Base-by-base conservation (phyloP, 2,888 invertebrate genomes). In the Stenurella melanura region DNA sequence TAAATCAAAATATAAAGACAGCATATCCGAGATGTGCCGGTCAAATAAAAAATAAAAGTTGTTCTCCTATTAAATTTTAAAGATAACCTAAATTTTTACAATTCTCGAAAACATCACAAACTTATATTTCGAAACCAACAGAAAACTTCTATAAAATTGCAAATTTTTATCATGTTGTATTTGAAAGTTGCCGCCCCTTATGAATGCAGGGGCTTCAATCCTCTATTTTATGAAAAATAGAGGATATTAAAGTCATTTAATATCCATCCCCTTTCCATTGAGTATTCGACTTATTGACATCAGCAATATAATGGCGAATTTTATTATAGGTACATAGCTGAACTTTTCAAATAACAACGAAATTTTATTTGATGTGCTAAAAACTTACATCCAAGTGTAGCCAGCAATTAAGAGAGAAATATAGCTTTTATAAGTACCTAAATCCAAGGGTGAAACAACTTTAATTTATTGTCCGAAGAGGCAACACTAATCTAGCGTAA, bases 401-500 rank as follows among this genome's bases (percentile, higher is more conserved):
- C 54, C 66, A 68, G 74, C 80, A 78, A 80, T 80, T 80, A 80
- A 73, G 61, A 34, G 70, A 76, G 76, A 80, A 71, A 75, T 80
- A 77, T 75, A 38, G 74, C 69, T 73, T 57, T 67, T 74, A 72
- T 76, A 79, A 79, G 70, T 70, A 42, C 30, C 21, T 42, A 63
- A 63, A 63, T 54, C 54, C 30, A 61, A 50, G 19, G 38, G 1
- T 10, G 26, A 58, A 73, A 54, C 69, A 66, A 60, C 66, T 54
- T 15, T 18, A 73, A 66, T 73, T 73, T 73, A 56, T 73, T n/a
- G 73, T 57, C 21, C 67, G 6, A 50, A n/a, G 21, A 76, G 73
- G 61, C 56, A 72, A 74, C 75, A 76, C 73, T 80, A 81, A 82
- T 80, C 80, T 78, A 78, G 73, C 76, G 77, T 78, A 78, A 80